Evolutionary conservation across 2,888 invertebrate genomes (phyloP).

Genomic region (Amiota mariae): DNA sequence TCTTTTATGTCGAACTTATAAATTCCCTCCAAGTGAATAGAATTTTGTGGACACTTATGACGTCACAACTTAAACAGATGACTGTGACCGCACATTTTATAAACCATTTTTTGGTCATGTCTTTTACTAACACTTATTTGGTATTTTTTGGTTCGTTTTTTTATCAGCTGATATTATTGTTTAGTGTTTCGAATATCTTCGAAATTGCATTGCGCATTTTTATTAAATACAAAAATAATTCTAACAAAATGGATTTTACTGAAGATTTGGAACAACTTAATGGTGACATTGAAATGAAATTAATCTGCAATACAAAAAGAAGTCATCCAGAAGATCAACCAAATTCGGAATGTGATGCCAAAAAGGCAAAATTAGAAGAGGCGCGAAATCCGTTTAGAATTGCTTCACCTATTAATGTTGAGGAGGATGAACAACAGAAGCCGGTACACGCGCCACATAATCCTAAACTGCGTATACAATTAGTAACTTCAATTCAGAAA

Average conservation of each 20-base stretch:
- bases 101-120: too few relatives aligned
- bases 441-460: conserved; percentile 31
- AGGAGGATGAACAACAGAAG: too few relatives aligned
- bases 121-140: too few relatives aligned
- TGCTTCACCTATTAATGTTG: neutral
- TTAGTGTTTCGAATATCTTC: too few relatives aligned
- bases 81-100: too few relatives aligned
- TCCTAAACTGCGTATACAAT: conserved; percentile 51
- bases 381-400: neutral
- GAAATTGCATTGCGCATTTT: neutral
- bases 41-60: too few relatives aligned
- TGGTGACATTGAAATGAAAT: neutral
- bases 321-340: neutral
- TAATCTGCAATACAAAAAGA: neutral
- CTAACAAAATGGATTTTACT: neutral
- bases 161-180: too few relatives aligned
- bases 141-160: too few relatives aligned
- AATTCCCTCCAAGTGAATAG: too few relatives aligned
- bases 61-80: too few relatives aligned
- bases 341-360: neutral
- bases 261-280: neutral
- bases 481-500: neutral
- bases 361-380: neutral
- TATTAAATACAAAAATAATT: neutral
- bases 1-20: too few relatives aligned